These are phyloP conservation scores for Strigamia transsilvanica DNA, from an alignment of 2,888 invertebrate species.

Conservation along the genomic window DNA sequence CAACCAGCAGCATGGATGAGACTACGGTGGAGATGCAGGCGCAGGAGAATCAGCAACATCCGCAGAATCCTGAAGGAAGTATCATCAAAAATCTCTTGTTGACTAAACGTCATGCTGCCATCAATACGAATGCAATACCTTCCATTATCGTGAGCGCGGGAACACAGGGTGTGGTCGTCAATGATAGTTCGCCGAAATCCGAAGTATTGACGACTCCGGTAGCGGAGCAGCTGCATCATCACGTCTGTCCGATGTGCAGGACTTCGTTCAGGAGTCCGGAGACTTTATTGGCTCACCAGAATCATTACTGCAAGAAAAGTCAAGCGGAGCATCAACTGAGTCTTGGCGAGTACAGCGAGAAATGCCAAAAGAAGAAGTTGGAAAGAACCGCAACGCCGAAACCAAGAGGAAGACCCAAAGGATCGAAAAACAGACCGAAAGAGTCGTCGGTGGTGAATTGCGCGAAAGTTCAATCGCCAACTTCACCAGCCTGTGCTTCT, in stretches of 20 bases:
- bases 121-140: not conserved
- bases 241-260: conserved; percentile 76
- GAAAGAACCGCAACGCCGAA: conserved; percentile 57
- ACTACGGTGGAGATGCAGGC: not conserved
- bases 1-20: not conserved
- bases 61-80: conserved; percentile 71
- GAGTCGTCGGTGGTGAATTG: conserved; percentile 7
- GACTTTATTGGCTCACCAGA: conserved; percentile 80
- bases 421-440: conserved; percentile 60
- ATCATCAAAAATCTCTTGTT: conserved; percentile 78
- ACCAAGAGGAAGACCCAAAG: conserved; percentile 61
- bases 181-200: too few species aligned
- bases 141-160: not conserved
- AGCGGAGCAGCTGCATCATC: not conserved
- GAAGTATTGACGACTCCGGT: not conserved
- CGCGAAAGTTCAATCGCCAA: conserved; percentile 1
- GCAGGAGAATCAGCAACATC: conserved; percentile 62
- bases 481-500: not conserved
- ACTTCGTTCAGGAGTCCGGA: conserved; percentile 81
- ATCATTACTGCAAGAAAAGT: conserved; percentile 75
- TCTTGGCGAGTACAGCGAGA: not conserved
- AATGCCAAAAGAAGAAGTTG: not conserved
- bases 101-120: conserved; percentile 64
- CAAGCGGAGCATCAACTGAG: not conserved
- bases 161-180: not conserved